These are phyloP conservation scores for Mesopsocus fuscifrons DNA, from an alignment of 2,888 invertebrate genomes.

Conservation along the genomic window DNA sequence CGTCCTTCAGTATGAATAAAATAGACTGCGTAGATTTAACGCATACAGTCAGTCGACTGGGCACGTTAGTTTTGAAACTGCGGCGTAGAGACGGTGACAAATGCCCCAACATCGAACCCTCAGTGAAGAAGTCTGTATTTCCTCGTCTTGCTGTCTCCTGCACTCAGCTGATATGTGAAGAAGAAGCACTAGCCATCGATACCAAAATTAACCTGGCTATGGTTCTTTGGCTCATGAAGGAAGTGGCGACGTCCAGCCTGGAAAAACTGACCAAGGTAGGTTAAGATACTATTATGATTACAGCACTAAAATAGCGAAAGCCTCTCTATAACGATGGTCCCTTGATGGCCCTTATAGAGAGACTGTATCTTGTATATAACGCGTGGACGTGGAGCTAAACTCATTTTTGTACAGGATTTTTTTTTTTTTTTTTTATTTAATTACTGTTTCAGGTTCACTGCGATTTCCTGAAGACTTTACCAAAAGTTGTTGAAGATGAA, in stretches of 20 bases:
- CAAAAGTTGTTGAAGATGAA: background rate
- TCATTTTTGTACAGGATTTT: too few species aligned
- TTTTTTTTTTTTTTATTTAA: too few species aligned
- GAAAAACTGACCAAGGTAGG: background rate
- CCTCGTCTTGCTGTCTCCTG: background rate
- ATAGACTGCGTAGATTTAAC: background rate
- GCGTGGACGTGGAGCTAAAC: too few species aligned
- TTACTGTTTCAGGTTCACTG: too few species aligned
- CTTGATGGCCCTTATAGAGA: too few species aligned
- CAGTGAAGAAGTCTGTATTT: background rate
- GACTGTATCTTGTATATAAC: too few species aligned
- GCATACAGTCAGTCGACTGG: background rate
- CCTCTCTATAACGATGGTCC: too few species aligned
- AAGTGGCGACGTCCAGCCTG: background rate
- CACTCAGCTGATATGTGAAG: background rate
- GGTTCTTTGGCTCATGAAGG: background rate
- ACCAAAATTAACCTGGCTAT: conserved; percentile 3
- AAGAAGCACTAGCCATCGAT: background rate
- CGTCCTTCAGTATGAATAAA: background rate
- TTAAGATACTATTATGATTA: too few species aligned
- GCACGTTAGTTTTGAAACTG: conserved; percentile 2
- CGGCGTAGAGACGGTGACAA: background rate
- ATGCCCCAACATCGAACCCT: background rate
- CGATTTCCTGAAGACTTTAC: background rate
- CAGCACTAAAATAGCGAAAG: too few species aligned